phyloP scores from a whole-genome alignment of 2,797 vertebrate species.

The Pogonophryne albipinna region DNA sequence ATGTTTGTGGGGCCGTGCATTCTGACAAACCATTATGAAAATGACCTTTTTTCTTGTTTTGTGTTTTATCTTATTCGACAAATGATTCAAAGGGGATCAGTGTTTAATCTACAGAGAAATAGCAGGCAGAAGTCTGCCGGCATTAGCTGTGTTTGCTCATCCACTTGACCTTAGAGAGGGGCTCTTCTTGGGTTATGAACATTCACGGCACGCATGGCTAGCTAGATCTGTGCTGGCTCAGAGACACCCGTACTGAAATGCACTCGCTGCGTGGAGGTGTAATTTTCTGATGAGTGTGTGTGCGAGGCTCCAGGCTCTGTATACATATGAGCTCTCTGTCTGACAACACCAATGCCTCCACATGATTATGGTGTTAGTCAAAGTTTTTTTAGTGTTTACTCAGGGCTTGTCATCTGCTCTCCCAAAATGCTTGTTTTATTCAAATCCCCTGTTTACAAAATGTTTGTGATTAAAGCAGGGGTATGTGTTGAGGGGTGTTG shows the following conservation, averaged over 20 bases:
- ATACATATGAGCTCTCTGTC: slow-evolving; percentile 33
- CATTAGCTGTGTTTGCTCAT: slow-evolving; percentile 56
- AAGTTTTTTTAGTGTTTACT: slow-evolving; percentile 23
- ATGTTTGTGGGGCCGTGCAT: slow-evolving; percentile 13
- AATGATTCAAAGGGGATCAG: slow-evolving; percentile 23
- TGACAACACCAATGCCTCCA: slow-evolving; percentile 33
- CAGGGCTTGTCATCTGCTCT: not conserved
- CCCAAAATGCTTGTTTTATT: slow-evolving; percentile 12
- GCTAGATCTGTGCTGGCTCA: slow-evolving; percentile 46
- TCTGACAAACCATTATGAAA: not conserved
- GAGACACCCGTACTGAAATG: slow-evolving; percentile 27
- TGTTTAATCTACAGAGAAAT: slow-evolving; percentile 23
- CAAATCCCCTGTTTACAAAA: not conserved
- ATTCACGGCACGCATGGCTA: slow-evolving; percentile 56
- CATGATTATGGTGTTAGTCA: slow-evolving; percentile 31
- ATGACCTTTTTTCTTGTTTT: not conserved
- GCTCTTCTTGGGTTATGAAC: slow-evolving; percentile 60
- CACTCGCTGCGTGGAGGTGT: slow-evolving; percentile 29
- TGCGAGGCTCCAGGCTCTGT: slow-evolving; percentile 22
- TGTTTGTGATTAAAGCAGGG: slow-evolving; percentile 8
- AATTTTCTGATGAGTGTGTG: slow-evolving; percentile 56
- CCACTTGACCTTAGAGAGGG: slow-evolving; percentile 68
- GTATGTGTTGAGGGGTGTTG: no score
- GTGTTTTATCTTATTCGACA: not conserved
- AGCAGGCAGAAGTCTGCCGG: slow-evolving; percentile 25